phyloP scores from a whole-genome alignment of 2,797 vertebrate genomes.

The Glossophaga mutica region DNA sequence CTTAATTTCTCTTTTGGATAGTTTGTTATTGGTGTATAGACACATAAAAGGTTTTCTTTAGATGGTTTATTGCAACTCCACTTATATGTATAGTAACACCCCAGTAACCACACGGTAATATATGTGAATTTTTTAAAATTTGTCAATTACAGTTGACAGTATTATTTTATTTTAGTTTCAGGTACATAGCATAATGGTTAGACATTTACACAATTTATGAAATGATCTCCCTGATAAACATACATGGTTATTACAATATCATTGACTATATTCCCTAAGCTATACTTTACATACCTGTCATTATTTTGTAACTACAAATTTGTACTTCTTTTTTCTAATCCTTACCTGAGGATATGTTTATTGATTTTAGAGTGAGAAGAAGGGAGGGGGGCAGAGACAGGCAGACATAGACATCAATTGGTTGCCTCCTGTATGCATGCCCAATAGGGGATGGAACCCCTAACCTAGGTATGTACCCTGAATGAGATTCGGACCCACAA shows the following conservation, averaged over 20 bases:
- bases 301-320: background rate
- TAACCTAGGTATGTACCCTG: background rate
- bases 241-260: background rate
- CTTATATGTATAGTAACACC: background rate
- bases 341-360: background rate
- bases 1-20: too few relatives aligned
- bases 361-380: background rate
- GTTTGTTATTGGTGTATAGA: background rate
- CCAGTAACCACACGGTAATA: background rate
- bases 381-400: background rate
- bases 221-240: background rate
- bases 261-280: background rate
- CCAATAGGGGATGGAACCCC: background rate
- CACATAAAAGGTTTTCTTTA: background rate
- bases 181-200: background rate
- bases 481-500: background rate
- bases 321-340: background rate
- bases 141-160: background rate
- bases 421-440: background rate
- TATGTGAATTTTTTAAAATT: background rate
- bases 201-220: background rate
- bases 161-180: background rate
- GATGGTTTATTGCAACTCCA: background rate
- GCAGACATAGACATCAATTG: background rate
- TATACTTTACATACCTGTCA: background rate